Percentiles rank a stretch among this genome's conserved stretches.
These are phyloP conservation scores for Sebastes umbrosus DNA, from an alignment of 2,797 vertebrate species.

Conservation along the genomic window DNA sequence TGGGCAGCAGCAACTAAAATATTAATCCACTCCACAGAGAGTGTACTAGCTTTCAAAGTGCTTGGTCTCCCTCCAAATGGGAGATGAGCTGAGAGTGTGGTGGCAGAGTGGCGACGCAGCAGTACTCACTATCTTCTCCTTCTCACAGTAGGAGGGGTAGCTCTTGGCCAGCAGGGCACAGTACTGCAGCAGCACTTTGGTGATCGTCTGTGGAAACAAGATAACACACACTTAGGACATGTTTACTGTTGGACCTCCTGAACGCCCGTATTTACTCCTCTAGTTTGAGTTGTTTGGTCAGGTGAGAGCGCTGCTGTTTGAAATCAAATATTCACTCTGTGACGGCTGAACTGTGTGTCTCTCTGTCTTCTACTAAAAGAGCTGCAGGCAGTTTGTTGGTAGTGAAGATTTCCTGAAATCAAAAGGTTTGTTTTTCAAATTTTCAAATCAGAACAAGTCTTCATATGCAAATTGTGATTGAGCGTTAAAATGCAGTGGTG, in stretches of 20 bases:
- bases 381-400: background rate
- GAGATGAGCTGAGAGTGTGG: conserved; percentile 2
- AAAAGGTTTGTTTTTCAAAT: background rate
- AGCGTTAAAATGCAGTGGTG: background rate
- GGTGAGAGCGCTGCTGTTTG: background rate
- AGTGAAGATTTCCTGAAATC: background rate
- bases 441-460: background rate
- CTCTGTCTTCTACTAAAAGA: background rate
- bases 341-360: background rate
- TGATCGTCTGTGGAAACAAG: conserved; percentile 88
- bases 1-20: conserved; percentile 14
- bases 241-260: background rate
- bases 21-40: conserved; percentile 4
- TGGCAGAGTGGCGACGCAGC: background rate
- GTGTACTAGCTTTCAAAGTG: background rate
- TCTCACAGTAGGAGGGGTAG: conserved; percentile 92
- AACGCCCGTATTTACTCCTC: background rate
- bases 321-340: background rate
- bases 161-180: conserved; percentile 89
- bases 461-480: background rate
- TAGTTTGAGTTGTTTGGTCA: background rate
- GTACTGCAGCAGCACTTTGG: conserved; percentile 95
- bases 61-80: background rate
- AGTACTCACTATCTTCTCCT: conserved; percentile 93
- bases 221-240: conserved; percentile 1